These are phyloP conservation scores for Aeoliscus strigatus DNA, from an alignment of 2,797 vertebrate genomes.

Conservation along the genomic window DNA sequence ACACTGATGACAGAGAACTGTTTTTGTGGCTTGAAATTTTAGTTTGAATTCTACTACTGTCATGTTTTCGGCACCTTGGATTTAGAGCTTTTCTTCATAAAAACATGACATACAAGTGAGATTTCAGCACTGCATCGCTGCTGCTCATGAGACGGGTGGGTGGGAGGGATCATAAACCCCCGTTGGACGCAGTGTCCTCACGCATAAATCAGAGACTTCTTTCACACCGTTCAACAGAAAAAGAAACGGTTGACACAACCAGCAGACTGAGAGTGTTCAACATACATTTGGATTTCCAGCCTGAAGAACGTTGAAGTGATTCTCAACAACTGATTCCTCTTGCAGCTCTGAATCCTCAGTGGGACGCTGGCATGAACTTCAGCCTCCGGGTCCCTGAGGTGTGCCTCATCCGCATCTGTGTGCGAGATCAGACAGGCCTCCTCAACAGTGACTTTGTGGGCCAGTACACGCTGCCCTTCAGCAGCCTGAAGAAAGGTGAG, in stretches of 20 bases:
- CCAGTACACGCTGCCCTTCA: conserved; percentile 84
- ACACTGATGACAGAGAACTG: too few relatives aligned
- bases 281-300: too few relatives aligned
- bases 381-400: conserved; percentile 77
- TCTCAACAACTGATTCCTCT: conserved; percentile 3
- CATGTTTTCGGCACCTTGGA: conserved; percentile 5
- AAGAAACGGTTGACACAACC: neutral
- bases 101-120: conserved; percentile 6
- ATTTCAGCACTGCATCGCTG: neutral
- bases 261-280: too few relatives aligned
- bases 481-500: conserved; percentile 81
- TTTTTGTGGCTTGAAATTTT: too few relatives aligned
- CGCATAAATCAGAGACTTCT: conserved; percentile 31
- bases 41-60: too few relatives aligned
- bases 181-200: conserved; percentile 6
- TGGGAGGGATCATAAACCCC: conserved; percentile 1
- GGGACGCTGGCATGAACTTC: conserved; percentile 81
- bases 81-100: neutral
- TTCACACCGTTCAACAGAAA: conserved; percentile 26
- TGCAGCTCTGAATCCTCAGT: conserved; percentile 79
- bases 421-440: conserved; percentile 72
- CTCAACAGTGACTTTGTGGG: conserved; percentile 79
- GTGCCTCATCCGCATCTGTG: conserved; percentile 81
- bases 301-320: neutral
- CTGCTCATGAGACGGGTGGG: conserved; percentile 5